phyloP scores from a whole-genome alignment of 2,888 invertebrate species.

The Erebia epiphron region DNA sequence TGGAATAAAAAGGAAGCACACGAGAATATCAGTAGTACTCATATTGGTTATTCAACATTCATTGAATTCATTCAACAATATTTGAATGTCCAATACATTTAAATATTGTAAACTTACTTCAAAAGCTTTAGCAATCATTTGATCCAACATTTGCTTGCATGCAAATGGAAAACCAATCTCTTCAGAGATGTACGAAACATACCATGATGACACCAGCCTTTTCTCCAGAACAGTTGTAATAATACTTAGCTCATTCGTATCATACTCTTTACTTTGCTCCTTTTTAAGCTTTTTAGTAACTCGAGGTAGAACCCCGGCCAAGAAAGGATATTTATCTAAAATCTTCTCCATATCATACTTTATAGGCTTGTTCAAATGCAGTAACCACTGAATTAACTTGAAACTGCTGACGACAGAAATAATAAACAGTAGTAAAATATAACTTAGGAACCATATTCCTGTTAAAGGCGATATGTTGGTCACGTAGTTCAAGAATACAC shows the following conservation, averaged over 20 bases:
- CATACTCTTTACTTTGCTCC: conserved; percentile 63
- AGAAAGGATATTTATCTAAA: conserved; percentile 56
- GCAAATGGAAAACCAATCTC: conserved; percentile 79
- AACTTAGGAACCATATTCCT: conserved; percentile 73
- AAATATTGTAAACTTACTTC: conserved; percentile 55
- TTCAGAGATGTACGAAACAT: conserved; percentile 71
- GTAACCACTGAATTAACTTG: conserved; percentile 77
- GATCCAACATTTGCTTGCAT: conserved; percentile 78
- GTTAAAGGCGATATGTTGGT: conserved; percentile 70
- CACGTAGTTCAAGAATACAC: conserved; percentile 63
- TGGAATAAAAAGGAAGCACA: too few relatives aligned
- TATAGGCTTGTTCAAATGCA: conserved; percentile 78
- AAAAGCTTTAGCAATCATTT: conserved; percentile 74
- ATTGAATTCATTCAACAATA: too few relatives aligned
- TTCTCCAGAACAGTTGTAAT: conserved; percentile 74
- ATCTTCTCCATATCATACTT: conserved; percentile 66
- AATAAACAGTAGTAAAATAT: conserved; percentile 66
- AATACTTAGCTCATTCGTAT: conserved; percentile 73
- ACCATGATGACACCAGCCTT: conserved; percentile 77
- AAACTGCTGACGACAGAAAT: conserved; percentile 76
- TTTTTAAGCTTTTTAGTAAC: conserved; percentile 41
- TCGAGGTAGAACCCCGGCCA: conserved; percentile 54
- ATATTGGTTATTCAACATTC: too few relatives aligned
- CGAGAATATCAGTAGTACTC: too few relatives aligned
- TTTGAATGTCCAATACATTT: too few relatives aligned